A percentile compares a stretch with the other conserved stretches of the same genome.
These are phyloP conservation scores for Megaceryle torquata DNA, from an alignment of 2,113 vertebrate genomes.

Conservation along the genomic window DNA sequence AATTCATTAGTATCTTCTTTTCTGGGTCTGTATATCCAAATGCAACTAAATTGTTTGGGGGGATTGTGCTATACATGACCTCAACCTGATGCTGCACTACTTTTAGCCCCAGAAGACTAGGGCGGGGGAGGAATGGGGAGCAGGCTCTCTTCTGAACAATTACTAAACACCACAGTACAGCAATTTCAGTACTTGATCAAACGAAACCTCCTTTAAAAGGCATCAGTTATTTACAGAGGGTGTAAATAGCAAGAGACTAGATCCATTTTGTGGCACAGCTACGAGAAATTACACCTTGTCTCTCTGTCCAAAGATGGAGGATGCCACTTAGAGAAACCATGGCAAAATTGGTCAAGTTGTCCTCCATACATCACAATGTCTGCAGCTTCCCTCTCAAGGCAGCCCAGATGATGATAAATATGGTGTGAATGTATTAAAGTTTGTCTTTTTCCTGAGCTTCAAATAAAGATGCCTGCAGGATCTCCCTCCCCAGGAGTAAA, in stretches of 20 bases:
- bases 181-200: neutral
- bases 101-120: neutral
- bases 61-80: neutral
- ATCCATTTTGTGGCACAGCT: neutral
- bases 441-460: neutral
- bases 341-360: neutral
- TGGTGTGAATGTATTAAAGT: accelerated
- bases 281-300: neutral
- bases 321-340: neutral
- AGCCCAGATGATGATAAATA: neutral
- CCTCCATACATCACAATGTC: neutral
- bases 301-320: neutral
- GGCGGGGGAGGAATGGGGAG: neutral
- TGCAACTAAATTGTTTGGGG: neutral
- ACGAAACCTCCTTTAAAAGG: neutral
- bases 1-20: neutral
- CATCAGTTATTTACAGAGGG: neutral
- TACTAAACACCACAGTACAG: neutral
- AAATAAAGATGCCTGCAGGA: neutral
- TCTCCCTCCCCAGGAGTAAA: neutral
- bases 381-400: neutral
- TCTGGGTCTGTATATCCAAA: neutral
- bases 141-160: neutral
- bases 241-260: neutral
- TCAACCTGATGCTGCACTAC: neutral